Conservation (phyloP, 2,888 invertebrate genomes). For the Lamproptera curius region DNA sequence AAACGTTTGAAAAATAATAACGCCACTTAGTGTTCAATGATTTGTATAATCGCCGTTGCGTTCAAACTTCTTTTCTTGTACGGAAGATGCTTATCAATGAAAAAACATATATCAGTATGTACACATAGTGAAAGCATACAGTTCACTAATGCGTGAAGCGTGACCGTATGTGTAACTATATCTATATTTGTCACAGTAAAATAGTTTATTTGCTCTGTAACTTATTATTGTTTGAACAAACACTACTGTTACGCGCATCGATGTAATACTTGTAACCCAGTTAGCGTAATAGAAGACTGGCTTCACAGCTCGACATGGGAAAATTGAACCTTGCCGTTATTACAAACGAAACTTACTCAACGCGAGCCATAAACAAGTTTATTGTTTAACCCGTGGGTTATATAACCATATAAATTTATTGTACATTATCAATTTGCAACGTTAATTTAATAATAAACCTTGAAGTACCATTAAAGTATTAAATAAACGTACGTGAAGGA, state of each 20-base stretch:
- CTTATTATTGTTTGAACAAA: conserved; percentile 5
- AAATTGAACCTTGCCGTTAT: conserved; percentile 2
- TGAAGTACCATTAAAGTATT: conserved; percentile 6
- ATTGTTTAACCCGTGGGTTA: background rate
- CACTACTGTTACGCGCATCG: conserved; percentile 18
- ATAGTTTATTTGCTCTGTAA: conserved; percentile 4
- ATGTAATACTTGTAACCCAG: conserved; percentile 22
- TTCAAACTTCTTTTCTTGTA: background rate
- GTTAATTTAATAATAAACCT: conserved; percentile 7
- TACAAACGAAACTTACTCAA: background rate
- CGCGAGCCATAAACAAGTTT: background rate
- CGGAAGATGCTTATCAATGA: conserved; percentile 10
- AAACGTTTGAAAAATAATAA: conserved; percentile 4
- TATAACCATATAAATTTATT: background rate
- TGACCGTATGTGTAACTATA: conserved; percentile 30
- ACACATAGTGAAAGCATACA: conserved; percentile 30
- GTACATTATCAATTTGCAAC: background rate
- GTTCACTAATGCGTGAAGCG: conserved; percentile 31
- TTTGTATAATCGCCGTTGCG: conserved; percentile 1
- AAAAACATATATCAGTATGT: conserved; percentile 7
- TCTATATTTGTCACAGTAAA: conserved; percentile 21
- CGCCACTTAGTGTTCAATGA: background rate
- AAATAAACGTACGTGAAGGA: conserved; percentile 1
- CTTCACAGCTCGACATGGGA: background rate
- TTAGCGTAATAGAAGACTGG: conserved; percentile 16